Evolutionary conservation across 2,113 vertebrate genomes (phyloP), one percentile per base, ranked within the genome.

Genomic region (Ancistrus triradiatus): DNA sequence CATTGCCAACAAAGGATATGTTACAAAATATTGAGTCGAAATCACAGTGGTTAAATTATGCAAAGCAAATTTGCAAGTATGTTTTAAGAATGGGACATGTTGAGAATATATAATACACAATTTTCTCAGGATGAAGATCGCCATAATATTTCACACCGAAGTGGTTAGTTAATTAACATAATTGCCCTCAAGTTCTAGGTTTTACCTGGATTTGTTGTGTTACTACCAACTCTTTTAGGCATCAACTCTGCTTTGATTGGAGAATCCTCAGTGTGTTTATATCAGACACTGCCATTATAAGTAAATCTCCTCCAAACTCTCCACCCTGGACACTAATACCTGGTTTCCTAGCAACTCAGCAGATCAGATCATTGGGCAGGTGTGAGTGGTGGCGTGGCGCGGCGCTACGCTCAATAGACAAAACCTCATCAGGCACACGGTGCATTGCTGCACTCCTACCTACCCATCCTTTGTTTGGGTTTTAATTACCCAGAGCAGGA

Each of bases 281-380:
- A 47, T 66, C 66, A 37, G 38, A 58, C 47, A 50, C 46, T 42
- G 24, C 60, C 51, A 51, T 72, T 74, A 72, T 60, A 59, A 63
- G 49, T 67, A 64, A 70, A 78, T 78, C 73, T 66, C 55, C 55
- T 59, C 59, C 55, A 55, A 62, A 33, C 35, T 28, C 70, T 40
- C 71, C 66, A 42, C 60, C 57, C 33, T 28, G 46, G 56, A 57
- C 68, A 63, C 62, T 67, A 73, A 69, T 77, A 77, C 73, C 73
- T 69, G 64, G 70, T 79, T 64, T 73, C 77, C 71, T 75, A 77
- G 75, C 77, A 79, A 75, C 77, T 73, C 60, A 33, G 61, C 73
- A 66, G 61, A 61, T 73, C 38, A n/a, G 50, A 73, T 75, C 62
- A 64, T 69, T 75, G 61, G 22, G 38, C 68, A 79, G 70, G 75